These are phyloP conservation scores for Melinaea marsaeus DNA, from an alignment of 2,888 invertebrate genomes.

Conservation along the genomic window DNA sequence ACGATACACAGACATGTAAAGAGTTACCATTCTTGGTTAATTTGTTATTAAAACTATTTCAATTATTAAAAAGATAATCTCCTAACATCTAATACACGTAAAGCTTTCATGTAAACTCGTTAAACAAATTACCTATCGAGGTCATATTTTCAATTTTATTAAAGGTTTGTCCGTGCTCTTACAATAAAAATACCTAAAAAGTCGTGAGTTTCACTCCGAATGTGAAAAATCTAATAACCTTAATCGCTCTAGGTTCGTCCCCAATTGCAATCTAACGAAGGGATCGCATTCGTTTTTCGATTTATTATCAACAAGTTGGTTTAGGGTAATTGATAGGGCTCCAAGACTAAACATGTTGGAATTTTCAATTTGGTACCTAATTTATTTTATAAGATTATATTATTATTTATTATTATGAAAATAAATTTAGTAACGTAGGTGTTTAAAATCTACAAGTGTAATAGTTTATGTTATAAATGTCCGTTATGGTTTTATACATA, in stretches of 20 bases:
- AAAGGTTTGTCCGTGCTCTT: conserved; percentile 4
- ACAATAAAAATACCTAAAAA: conserved; percentile 14
- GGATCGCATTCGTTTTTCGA: conserved; percentile 16
- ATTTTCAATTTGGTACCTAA: background rate
- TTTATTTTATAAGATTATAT: background rate
- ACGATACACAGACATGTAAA: no score
- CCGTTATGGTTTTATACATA: no score
- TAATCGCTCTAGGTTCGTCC: conserved; percentile 21
- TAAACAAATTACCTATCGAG: background rate
- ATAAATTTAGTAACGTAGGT: no score
- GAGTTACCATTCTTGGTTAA: no score
- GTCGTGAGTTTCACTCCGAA: conserved; percentile 14
- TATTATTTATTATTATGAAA: no score
- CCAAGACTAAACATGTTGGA: background rate
- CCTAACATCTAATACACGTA: background rate
- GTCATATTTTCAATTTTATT: conserved; percentile 8
- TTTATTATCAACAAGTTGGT: conserved; percentile 5
- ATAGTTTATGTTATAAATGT: no score
- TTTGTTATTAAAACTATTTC: background rate
- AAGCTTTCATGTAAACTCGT: background rate
- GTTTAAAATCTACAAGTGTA: no score
- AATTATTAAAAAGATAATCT: background rate
- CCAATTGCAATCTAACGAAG: conserved; percentile 22
- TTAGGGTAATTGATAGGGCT: conserved; percentile 3
- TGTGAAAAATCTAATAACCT: conserved; percentile 18